Percentiles rank a stretch among this genome's conserved stretches.
Evolutionary conservation across 2,888 invertebrate species (phyloP).

Genomic region (Clanis bilineata): DNA sequence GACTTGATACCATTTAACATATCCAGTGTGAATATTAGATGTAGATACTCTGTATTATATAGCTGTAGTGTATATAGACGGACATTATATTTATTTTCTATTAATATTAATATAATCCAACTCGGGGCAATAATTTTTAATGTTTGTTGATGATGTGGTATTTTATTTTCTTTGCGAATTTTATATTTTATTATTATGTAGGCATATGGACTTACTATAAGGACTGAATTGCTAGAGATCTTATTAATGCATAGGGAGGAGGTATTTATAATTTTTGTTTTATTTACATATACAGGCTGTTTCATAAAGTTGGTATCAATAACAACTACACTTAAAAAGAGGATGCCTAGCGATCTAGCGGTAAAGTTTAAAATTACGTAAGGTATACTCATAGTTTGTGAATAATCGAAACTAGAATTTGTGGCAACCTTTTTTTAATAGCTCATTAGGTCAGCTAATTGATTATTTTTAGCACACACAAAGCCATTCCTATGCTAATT

Average conservation of each 20-base stretch:
- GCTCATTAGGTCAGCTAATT: no score
- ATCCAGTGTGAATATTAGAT: conserved; percentile 77
- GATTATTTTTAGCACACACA: no score
- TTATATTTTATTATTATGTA: conserved; percentile 55
- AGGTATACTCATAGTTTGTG: no score
- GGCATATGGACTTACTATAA: conserved; percentile 7
- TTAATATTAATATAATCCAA: conserved; percentile 34
- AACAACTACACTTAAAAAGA: no score
- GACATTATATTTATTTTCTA: conserved; percentile 47
- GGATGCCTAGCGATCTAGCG: no score
- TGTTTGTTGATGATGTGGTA: conserved; percentile 63
- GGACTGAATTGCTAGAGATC: conserved; percentile 10
- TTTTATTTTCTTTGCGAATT: conserved; percentile 58
- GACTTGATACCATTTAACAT: conserved; percentile 76
- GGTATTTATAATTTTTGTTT: neutral
- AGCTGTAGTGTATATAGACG: conserved; percentile 71
- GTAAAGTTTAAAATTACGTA: no score
- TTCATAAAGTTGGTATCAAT: no score
- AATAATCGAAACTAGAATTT: no score
- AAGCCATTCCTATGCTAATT: no score
- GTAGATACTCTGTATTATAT: conserved; percentile 72
- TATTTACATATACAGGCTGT: no score
- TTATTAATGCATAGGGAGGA: neutral
- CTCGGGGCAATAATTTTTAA: conserved; percentile 72
- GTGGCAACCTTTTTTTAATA: no score